Conservation (phyloP, 2,888 invertebrate species). For the Andricus curvator region DNA sequence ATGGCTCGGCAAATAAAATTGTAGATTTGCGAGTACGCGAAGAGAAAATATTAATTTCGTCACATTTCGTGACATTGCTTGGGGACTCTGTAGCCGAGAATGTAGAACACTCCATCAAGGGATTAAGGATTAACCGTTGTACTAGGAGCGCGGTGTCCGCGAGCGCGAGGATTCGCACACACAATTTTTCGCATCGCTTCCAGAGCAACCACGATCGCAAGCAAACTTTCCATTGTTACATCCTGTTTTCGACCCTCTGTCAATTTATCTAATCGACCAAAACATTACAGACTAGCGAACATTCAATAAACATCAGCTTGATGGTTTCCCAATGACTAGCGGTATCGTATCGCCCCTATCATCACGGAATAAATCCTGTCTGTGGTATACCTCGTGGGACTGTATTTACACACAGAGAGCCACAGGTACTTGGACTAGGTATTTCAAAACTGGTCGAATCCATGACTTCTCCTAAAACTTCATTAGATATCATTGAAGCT, state of each 20-base stretch:
- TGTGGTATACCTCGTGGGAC: not conserved
- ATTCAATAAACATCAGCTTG: slow-evolving; percentile 38
- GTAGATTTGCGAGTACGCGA: not conserved
- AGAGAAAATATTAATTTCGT: slow-evolving; percentile 31
- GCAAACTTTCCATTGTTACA: slow-evolving; percentile 38
- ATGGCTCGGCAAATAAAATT: not conserved
- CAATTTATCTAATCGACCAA: slow-evolving; percentile 29
- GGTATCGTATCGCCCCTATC: slow-evolving; percentile 2
- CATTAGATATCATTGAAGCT: too few relatives aligned
- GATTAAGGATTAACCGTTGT: slow-evolving; percentile 37
- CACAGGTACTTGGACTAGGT: not conserved
- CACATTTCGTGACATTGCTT: slow-evolving; percentile 36
- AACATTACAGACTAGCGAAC: slow-evolving; percentile 34
- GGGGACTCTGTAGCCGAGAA: slow-evolving; percentile 26
- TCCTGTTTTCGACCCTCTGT: slow-evolving; percentile 27
- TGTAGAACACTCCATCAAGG: slow-evolving; percentile 29
- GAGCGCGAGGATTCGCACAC: slow-evolving; percentile 2
- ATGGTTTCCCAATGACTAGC: slow-evolving; percentile 26
- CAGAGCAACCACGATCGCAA: slow-evolving; percentile 27
- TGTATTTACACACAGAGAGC: not conserved
- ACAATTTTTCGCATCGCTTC: slow-evolving; percentile 9
- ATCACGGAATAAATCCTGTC: slow-evolving; percentile 7
- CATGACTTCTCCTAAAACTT: fast-evolving
- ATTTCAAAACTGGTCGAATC: too few relatives aligned
- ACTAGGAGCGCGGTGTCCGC: not conserved